Base-by-base conservation (phyloP, 2,113 vertebrate species). In the Oncorhynchus clarkii region DNA sequence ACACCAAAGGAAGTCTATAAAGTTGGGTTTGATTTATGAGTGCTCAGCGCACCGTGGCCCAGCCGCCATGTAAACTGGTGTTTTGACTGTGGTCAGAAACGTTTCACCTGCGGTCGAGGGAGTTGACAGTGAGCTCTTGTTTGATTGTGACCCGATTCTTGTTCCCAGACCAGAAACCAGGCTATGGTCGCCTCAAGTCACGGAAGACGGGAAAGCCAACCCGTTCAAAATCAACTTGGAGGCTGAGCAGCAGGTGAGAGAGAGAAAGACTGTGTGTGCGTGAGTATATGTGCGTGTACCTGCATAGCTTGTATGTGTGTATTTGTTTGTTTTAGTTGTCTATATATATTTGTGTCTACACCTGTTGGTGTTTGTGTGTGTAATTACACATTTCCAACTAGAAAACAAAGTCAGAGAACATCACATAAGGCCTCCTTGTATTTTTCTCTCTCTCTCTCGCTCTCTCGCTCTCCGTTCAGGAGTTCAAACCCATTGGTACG, bases 141-240 rank as follows among this genome's bases (percentile, higher is more conserved):
- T 7, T 31, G 31, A 73, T 39, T 60, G 8, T 66, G 64, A 85
- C 65, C 68, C 54, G 74, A 65, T 66, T 20, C 72, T 69, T 62
- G 65, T 57, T 90, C 80, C 8, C 87, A 99, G 98, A 90, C 88
- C 92, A 59, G 95, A 96, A 87, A 91, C 94, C 22, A 96, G 86
- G 80, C 87, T 99, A 68, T 99, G 98, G 98, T 96, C 97, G 5
- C 97, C 98, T 8, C 93, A 92, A 77, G 89, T 96, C 7, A 82
- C 88, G 71, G 95, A 97, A 88, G 95, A 95, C 1, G 95, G 94
- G 2, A 93, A 83, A 90, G 81, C 90, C 64, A 94, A 96, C 85
- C 97, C 95, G 8, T 99, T 92, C 87, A 98, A 96, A 92, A 89
- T 99, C 81, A 98, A 97, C 88, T 88, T 99, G 81, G 95, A 97